Conservation (phyloP, 53 echinoderm and acorn worm genomes). For the Mesocentrotus franciscanus region DNA sequence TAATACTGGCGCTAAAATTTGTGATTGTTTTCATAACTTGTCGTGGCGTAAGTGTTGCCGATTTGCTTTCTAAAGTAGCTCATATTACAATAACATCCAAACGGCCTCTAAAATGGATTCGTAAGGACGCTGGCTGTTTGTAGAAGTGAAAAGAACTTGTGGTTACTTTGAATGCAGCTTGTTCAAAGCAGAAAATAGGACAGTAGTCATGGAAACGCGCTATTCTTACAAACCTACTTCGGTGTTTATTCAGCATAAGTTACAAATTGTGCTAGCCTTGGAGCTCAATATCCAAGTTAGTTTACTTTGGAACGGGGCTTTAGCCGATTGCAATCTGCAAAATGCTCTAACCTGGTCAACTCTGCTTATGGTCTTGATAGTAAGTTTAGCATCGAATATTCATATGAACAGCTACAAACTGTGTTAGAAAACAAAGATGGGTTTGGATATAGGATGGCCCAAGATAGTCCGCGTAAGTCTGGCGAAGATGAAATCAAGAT, state of each 20-base stretch:
- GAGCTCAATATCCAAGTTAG: background rate
- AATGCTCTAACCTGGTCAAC: background rate
- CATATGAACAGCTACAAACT: background rate
- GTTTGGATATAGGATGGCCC: background rate
- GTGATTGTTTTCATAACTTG: background rate
- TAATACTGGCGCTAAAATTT: background rate
- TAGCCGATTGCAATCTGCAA: background rate
- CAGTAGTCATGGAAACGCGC: background rate
- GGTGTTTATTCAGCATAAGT: background rate
- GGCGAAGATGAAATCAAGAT: slow-evolving; percentile 41
- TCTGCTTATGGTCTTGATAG: background rate
- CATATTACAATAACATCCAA: background rate
- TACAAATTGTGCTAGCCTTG: background rate
- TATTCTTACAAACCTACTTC: background rate
- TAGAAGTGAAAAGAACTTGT: background rate
- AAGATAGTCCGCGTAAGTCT: background rate
- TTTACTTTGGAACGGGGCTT: background rate
- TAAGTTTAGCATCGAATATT: background rate
- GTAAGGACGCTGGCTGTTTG: background rate
- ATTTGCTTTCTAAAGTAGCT: background rate
- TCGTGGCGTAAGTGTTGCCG: background rate
- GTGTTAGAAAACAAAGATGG: background rate
- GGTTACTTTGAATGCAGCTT: background rate
- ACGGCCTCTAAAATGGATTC: background rate
- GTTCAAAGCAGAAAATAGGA: background rate